Evolutionary conservation across 92 coral and sea anemone species (phyloP).

Genomic region (Galaxea fascicularis): DNA sequence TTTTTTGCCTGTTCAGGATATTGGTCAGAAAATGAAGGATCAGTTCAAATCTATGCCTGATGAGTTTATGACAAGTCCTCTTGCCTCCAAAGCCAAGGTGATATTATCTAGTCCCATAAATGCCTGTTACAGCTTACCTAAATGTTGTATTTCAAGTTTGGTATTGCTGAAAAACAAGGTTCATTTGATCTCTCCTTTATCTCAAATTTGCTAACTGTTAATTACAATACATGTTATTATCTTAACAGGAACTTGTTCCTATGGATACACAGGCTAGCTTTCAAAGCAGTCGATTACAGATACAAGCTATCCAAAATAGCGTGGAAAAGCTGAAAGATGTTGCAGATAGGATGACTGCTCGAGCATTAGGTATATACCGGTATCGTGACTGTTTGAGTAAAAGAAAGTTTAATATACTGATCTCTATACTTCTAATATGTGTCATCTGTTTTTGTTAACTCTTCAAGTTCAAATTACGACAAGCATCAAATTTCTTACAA

Average conservation of each 20-base stretch:
- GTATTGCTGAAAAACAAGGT: not conserved
- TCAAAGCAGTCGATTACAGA: slow-evolving; percentile 84
- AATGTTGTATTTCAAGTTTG: too few species aligned
- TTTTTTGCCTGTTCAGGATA: slow-evolving; percentile 69
- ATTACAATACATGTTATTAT: too few species aligned
- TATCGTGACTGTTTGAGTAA: not conserved
- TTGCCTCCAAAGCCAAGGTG: slow-evolving; percentile 89
- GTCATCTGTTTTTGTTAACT: too few species aligned
- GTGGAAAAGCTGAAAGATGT: slow-evolving; percentile 86
- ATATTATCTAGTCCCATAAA: too few species aligned
- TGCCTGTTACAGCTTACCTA: too few species aligned
- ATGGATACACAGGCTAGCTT: slow-evolving; percentile 93
- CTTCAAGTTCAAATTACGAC: too few species aligned
- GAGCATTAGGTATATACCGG: slow-evolving; percentile 89
- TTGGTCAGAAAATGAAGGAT: slow-evolving; percentile 96
- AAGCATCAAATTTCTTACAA: too few species aligned
- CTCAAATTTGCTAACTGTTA: too few species aligned
- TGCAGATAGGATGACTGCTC: slow-evolving; percentile 86
- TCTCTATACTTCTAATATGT: too few species aligned
- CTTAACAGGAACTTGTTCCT: slow-evolving; percentile 85
- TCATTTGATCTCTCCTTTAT: not conserved
- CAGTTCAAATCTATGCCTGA: slow-evolving; percentile 95
- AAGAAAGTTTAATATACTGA: not conserved
- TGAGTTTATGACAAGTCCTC: slow-evolving; percentile 95
- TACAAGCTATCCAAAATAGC: slow-evolving; percentile 83